phyloP scores from a whole-genome alignment of 2,113 vertebrate species.

The Cebidichthys violaceus region DNA sequence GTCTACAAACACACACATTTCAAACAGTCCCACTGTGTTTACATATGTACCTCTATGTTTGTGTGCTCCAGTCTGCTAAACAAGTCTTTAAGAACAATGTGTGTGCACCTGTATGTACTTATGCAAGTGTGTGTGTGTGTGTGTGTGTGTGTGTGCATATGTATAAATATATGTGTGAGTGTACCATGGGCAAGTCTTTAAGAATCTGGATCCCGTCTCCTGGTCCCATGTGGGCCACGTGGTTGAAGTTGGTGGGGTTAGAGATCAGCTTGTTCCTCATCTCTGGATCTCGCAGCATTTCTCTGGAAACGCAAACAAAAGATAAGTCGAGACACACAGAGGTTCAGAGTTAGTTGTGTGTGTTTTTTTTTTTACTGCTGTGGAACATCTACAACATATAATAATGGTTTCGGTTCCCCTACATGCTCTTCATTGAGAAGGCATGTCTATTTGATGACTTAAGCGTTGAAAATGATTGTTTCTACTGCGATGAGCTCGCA shows the following conservation, averaged over 20 bases:
- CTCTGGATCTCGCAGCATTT: constrained; percentile 98
- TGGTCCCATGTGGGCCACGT: constrained; percentile 99
- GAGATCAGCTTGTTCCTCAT: constrained; percentile 99
- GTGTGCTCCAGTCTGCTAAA: background rate
- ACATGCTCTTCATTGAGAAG: background rate
- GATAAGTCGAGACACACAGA: background rate
- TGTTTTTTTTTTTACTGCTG: background rate
- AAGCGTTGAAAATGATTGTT: background rate
- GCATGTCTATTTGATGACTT: background rate
- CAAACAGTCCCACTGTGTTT: background rate
- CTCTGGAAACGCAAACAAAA: constrained; percentile 84
- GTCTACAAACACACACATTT: constrained; percentile 3
- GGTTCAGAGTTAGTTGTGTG: background rate
- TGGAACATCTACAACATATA: background rate
- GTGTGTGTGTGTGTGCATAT: background rate
- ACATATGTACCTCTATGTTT: background rate
- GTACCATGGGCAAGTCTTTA: constrained; percentile 97
- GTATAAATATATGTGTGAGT: accelerated
- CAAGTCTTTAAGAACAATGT: background rate
- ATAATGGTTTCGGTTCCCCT: background rate
- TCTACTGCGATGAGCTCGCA: background rate
- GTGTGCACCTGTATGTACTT: background rate
- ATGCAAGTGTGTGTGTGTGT: background rate
- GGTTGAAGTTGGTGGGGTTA: constrained; percentile 99
- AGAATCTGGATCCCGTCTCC: constrained; percentile 99